Evolutionary conservation across 2,113 vertebrate genomes (phyloP).

Genomic region (Cynoglossus semilaevis): DNA sequence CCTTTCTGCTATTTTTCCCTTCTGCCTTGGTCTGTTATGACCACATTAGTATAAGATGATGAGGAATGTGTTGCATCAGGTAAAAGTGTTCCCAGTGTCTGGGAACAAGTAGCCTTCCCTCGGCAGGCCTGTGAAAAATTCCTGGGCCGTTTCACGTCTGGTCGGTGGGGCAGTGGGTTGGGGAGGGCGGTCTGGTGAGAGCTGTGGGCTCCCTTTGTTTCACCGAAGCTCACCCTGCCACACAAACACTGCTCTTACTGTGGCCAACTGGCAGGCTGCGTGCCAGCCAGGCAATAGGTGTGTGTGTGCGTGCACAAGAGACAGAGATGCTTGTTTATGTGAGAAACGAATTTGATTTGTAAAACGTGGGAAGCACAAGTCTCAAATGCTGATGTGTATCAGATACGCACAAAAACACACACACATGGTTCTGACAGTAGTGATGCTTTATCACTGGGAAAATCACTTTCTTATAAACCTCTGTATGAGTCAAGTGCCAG

Average conservation of each 20-base stretch:
- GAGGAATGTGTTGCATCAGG: conserved; percentile 67
- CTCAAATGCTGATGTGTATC: conserved; percentile 37
- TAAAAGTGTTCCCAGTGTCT: conserved; percentile 64
- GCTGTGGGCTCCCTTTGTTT: conserved; percentile 79
- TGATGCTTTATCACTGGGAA: conserved; percentile 84
- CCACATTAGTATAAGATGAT: conserved; percentile 8
- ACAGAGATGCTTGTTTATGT: conserved; percentile 32
- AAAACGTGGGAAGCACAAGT: conserved; percentile 32
- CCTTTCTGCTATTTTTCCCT: too few relatives aligned
- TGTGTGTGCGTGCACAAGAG: conserved; percentile 23
- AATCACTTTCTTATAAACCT: conserved; percentile 83
- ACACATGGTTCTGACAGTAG: conserved; percentile 28
- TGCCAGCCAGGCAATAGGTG: conserved; percentile 47
- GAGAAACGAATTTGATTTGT: conserved; percentile 37
- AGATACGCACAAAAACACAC: conserved; percentile 3
- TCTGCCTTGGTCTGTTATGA: conserved; percentile 1
- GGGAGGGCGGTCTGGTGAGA: conserved; percentile 31
- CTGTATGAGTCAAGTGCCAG: conserved; percentile 78
- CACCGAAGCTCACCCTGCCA: conserved; percentile 42
- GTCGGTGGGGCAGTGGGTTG: conserved; percentile 45
- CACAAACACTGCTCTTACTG: conserved; percentile 58
- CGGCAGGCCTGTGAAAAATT: conserved; percentile 81
- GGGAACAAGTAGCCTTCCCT: conserved; percentile 78
- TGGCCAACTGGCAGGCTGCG: conserved; percentile 67
- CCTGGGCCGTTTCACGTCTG: conserved; percentile 76